These are phyloP conservation scores for Odontothrips loti DNA, from an alignment of 2,888 invertebrate species.

Conservation along the genomic window DNA sequence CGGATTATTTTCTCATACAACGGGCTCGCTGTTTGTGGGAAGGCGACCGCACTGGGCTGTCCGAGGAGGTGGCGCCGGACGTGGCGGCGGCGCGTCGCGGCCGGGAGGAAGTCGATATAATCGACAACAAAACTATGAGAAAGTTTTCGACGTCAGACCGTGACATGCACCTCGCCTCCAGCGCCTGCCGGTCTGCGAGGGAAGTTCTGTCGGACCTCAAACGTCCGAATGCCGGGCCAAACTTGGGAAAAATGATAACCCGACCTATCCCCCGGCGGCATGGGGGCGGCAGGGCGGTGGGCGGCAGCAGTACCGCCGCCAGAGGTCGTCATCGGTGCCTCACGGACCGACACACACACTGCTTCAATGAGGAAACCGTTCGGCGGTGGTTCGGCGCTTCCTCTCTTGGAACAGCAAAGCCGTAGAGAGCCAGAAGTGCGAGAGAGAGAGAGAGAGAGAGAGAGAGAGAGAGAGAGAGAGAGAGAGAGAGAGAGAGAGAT, in stretches of 20 bases:
- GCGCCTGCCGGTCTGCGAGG: not conserved
- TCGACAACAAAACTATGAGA: conserved; percentile 16
- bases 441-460: no score
- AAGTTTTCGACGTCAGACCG: not conserved
- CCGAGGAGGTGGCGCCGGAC: no score
- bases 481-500: no score
- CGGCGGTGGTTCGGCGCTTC: not conserved
- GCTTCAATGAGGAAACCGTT: not conserved
- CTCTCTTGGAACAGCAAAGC: no score
- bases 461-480: no score
- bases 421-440: no score
- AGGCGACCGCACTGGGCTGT: no score
- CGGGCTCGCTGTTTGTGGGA: no score
- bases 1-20: no score
- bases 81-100: not conserved
- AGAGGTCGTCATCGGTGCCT: no score
- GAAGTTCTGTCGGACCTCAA: not conserved
- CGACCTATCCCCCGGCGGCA: not conserved
- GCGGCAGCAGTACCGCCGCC: no score
- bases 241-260: conserved; percentile 16
- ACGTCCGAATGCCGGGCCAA: not conserved
- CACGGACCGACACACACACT: not conserved
- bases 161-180: not conserved
- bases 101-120: not conserved
- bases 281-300: not conserved